A percentile compares a stretch with the other conserved stretches of the same genome.
Conservation (phyloP, 2,113 vertebrate genomes). For the Anser brachyrhynchus region DNA sequence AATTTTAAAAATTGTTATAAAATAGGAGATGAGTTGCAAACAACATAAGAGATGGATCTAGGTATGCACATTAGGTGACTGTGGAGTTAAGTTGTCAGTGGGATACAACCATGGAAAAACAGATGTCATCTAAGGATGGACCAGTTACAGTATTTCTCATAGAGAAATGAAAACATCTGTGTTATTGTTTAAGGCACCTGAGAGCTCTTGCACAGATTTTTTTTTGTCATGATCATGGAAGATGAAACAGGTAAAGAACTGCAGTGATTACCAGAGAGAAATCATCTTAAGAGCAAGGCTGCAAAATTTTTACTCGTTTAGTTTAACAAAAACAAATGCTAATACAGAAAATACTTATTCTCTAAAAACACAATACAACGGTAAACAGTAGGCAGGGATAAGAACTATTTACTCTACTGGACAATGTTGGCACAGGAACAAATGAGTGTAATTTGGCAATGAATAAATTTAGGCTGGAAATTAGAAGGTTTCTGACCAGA, state of each 20-base stretch:
- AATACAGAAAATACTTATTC: constrained; percentile 66
- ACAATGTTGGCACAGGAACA: constrained; percentile 46
- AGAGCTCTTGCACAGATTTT: neutral
- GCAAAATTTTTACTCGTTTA: constrained; percentile 10
- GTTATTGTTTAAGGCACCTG: neutral
- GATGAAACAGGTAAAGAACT: neutral
- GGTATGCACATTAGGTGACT: neutral
- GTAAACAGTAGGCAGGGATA: constrained; percentile 58
- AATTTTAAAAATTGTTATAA: neutral
- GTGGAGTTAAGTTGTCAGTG: neutral
- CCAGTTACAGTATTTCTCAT: neutral
- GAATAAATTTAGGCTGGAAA: constrained; percentile 39
- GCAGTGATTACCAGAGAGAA: neutral
- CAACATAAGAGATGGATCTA: neutral
- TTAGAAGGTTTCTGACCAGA: neutral
- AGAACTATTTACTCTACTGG: constrained; percentile 36
- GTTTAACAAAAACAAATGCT: constrained; percentile 54
- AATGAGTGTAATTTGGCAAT: constrained; percentile 9
- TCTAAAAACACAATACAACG: constrained; percentile 48
- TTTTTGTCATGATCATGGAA: neutral
- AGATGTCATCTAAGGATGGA: neutral
- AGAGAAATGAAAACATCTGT: neutral
- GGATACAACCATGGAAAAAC: neutral
- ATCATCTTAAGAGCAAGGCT: neutral
- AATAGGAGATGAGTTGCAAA: neutral